Evolutionary conservation across 1,140 invertebrate species (phyloP).

Genomic region (Aphidius gifuensis): DNA sequence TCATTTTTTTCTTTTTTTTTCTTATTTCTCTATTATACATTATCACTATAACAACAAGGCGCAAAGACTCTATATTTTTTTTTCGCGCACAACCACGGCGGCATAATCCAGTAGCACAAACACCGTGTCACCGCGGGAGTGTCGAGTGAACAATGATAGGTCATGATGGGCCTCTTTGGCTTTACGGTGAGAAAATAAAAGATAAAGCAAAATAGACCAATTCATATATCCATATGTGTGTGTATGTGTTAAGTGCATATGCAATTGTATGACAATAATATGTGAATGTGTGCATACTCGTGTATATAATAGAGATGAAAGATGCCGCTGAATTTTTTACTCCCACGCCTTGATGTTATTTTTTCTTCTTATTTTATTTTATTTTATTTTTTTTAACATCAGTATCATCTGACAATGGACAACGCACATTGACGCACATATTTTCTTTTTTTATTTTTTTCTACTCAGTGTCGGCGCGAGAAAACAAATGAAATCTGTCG

Average conservation of each 20-base stretch:
- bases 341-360: constrained; percentile 41
- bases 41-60: too few species aligned
- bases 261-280: constrained; percentile 3
- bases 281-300: constrained; percentile 29
- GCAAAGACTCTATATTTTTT: not conserved
- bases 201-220: constrained; percentile 10
- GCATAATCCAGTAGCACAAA: constrained; percentile 18
- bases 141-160: constrained; percentile 25
- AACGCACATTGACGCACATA: constrained; percentile 3
- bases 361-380: constrained; percentile 4
- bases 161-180: constrained; percentile 19
- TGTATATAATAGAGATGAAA: constrained; percentile 45
- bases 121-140: constrained; percentile 20
- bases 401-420: constrained; percentile 3
- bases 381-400: not conserved
- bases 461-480: constrained; percentile 11
- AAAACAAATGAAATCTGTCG: constrained; percentile 27
- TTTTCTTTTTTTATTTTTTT: not conserved
- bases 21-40: not conserved
- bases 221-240: not conserved
- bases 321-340: constrained; percentile 38
- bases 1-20: constrained; percentile 12
- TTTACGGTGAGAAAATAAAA: constrained; percentile 16
- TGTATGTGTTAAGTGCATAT: not conserved
- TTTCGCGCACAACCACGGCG: constrained; percentile 19